Evolutionary conservation across 2,888 invertebrate genomes (phyloP), one percentile per base, ranked within the genome.

Genomic region (Colostygia pectinataria): DNA sequence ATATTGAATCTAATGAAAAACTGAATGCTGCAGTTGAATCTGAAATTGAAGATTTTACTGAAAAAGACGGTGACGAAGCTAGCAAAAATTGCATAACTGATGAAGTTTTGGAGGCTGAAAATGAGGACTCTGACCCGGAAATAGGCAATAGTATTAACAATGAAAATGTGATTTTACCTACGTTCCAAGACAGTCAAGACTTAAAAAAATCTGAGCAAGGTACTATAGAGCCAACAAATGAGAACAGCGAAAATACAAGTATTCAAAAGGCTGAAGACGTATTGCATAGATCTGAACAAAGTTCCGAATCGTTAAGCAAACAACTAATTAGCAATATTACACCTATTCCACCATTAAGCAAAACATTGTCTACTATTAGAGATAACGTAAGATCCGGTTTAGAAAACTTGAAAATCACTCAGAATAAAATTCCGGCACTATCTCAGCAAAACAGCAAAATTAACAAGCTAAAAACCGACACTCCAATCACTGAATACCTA

Each of bases 341-440:
- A 32, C 2, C 18, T 25, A 20, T 42, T 5, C 12, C 45, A 24
- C 27, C 31, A 13, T 14, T 65, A 8, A 61, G 53, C 42, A 53
- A 66, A 49, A 51, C 50, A 0, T 37, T 74, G 12, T 54, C 62
- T 9, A 51, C 58, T 13, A 47, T 79, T 0, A 74, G 60, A 57
- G 61, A 71, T 32, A 71, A 67, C 38, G 53, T 76, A 12, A 46
- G 59, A 14, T 68, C 59, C 33, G 69, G 55, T 31, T 46, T 77
- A n/a, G 65, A 74, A 38, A 62, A 63, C 9, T 37, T 77, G 3
- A 25, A 46, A 43, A 38, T 27, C 10, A 31, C 13, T 15, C 1
- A 23, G 6, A 34, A 25, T 39, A 7, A n/a, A 10, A 28, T 9
- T 15, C 1, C 9, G 9, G 12, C 1, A 4, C 9, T 25, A 15